Base-by-base conservation (phyloP, 1,140 invertebrate genomes). In the Drosophila simulans region DNA sequence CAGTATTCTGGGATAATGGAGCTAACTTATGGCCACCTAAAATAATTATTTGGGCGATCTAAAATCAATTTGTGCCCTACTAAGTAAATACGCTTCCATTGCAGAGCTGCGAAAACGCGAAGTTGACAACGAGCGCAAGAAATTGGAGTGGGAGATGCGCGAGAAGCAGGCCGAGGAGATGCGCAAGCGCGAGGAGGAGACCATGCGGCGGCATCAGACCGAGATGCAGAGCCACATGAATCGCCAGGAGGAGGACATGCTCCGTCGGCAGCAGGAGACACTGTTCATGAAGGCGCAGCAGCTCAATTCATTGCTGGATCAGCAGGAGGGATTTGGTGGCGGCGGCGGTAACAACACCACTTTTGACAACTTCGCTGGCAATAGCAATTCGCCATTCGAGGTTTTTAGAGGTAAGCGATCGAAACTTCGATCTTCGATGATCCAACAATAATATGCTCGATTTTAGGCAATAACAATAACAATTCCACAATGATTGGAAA, bases 81-180 rank as follows among this genome's bases (percentile, higher is more conserved):
- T 45, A 5, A 12, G 17, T 31, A 8, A n/a, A 12, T 43, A 0
- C 22, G 8, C 8, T 12, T 5, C 0, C 20, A 63, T 75, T 12
- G 0, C 92, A 96, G 96, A 98, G 93, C 92, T 98, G 72, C 94
- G 97, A 27, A 95, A 96, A 84, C 94, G 97, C 58, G 97, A 98
- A 93, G 94, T 96, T 78, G 97, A 98, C 92, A 95, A 96, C 69
- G 97, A 97, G 91, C 94, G 97, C 4, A 96, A 97, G 92, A 97
- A 97, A 91, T 94, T 96, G 73, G 96, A 97, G 91, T 97, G 96
- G 96, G 97, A 98, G 93, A 95, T 97, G 94, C 96, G 97, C 40
- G 95, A 97, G 90, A 94, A 96, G 60, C 95, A 97, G 85, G 96
- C 95, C 3, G 97, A 97, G 76, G 96, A 97, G 92, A 95, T 96